Evolutionary conservation across 2,113 vertebrate species (phyloP).

Genomic region (Zosterops japonicus): DNA sequence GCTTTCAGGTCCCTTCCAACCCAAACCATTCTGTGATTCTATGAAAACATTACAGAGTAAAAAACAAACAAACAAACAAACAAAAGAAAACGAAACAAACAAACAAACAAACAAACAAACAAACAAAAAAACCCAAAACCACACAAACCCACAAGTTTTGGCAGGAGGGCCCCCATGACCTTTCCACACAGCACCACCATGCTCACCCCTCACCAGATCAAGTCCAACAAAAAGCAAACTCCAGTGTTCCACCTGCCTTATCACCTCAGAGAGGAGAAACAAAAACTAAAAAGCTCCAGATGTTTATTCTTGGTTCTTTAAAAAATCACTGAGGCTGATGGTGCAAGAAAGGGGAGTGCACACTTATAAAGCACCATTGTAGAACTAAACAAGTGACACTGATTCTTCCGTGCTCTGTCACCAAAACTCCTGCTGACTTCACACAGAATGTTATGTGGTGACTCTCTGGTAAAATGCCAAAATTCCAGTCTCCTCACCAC

Average conservation of each 20-base stretch:
- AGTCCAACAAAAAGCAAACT: background rate
- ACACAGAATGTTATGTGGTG: background rate
- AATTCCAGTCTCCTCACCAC: rapidly evolving
- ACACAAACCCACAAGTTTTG: rapidly evolving
- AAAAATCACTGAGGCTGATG: background rate
- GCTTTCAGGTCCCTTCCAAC: background rate
- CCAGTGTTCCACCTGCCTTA: background rate
- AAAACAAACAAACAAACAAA: background rate
- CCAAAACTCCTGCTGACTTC: background rate
- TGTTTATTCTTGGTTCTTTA: background rate
- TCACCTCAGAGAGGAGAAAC: background rate
- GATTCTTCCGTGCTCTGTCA: background rate
- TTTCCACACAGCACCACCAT: rapidly evolving
- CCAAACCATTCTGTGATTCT: background rate
- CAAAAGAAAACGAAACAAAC: no score
- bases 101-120: background rate
- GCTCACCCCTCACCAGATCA: background rate
- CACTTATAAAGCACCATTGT: rapidly evolving
- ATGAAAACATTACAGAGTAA: background rate
- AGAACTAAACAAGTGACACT: background rate
- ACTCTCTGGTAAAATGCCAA: background rate
- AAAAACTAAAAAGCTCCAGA: background rate
- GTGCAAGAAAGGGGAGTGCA: background rate
- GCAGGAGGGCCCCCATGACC: background rate
- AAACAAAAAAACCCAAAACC: no score